Evolutionary conservation across 2,113 vertebrate genomes (phyloP).

Genomic region (Engystomops pustulosus): DNA sequence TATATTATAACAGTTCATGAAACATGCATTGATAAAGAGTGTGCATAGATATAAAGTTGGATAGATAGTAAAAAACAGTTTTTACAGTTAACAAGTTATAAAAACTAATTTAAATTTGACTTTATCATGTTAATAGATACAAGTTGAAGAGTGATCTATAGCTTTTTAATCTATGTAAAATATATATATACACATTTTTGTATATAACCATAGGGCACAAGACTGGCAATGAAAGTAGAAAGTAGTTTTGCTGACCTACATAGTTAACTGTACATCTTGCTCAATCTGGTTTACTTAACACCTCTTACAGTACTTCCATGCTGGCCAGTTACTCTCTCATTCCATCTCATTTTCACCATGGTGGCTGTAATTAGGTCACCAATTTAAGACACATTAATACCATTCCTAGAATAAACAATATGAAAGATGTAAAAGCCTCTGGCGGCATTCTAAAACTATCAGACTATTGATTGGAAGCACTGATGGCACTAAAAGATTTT

Average conservation of each 20-base stretch:
- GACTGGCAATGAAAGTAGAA: too few species aligned
- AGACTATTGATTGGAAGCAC: conserved; percentile 50
- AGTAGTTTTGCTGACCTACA: background rate
- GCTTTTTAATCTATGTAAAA: too few species aligned
- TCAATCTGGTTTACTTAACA: conserved; percentile 9
- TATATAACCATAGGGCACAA: too few species aligned
- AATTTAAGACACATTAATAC: conserved; percentile 57
- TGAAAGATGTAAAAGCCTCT: conserved; percentile 56
- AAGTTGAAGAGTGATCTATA: too few species aligned
- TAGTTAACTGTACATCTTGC: background rate
- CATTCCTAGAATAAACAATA: conserved; percentile 53
- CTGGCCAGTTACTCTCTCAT: conserved; percentile 31
- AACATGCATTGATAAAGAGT: too few species aligned
- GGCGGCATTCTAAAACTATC: conserved; percentile 50
- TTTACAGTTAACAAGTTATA: too few species aligned
- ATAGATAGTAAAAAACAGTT: too few species aligned
- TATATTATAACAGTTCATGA: too few species aligned
- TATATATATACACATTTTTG: too few species aligned
- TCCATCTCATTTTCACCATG: conserved; percentile 39
- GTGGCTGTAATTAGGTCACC: conserved; percentile 47
- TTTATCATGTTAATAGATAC: too few species aligned
- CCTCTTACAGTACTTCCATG: conserved; percentile 1
- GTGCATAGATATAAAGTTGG: too few species aligned
- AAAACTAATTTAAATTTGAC: too few species aligned
- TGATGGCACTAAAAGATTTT: conserved; percentile 51